Conservation (phyloP, 2,797 vertebrate genomes). For the Enteromius fasciolatus region DNA sequence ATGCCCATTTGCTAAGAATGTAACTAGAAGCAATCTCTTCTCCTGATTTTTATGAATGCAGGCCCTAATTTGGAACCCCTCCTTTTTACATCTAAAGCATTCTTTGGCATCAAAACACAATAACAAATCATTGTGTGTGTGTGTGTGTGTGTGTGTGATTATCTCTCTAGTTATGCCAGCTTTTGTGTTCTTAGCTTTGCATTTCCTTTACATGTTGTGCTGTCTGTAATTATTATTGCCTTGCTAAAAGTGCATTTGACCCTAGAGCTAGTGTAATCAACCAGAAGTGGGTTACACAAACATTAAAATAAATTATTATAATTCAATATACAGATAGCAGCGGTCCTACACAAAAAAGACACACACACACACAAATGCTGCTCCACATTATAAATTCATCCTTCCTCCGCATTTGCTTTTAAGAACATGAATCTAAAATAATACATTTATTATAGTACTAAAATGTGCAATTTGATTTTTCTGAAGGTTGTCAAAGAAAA, state of each 20-base stretch:
- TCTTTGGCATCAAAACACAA: background rate
- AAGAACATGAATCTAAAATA: background rate
- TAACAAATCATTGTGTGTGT: background rate
- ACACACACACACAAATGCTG: too few relatives aligned
- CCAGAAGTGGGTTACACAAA: background rate
- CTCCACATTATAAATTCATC: background rate
- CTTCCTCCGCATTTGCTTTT: background rate
- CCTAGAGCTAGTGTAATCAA: background rate
- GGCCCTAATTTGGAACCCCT: too few relatives aligned
- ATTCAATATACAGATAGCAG: background rate
- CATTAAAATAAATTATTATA: background rate
- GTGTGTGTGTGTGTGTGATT: too few relatives aligned
- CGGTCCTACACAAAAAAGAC: background rate
- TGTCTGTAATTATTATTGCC: background rate
- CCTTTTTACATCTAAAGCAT: too few relatives aligned
- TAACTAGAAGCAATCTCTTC: too few relatives aligned
- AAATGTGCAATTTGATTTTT: background rate
- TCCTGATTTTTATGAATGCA: too few relatives aligned
- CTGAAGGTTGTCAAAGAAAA: too few relatives aligned
- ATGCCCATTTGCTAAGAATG: too few relatives aligned
- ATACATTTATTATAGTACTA: background rate
- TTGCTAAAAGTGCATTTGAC: background rate
- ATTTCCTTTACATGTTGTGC: background rate
- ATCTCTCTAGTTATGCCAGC: background rate
- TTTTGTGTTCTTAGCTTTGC: background rate